Evolutionary conservation across 2,888 invertebrate species (phyloP).

Genomic region (Spodoptera picta): DNA sequence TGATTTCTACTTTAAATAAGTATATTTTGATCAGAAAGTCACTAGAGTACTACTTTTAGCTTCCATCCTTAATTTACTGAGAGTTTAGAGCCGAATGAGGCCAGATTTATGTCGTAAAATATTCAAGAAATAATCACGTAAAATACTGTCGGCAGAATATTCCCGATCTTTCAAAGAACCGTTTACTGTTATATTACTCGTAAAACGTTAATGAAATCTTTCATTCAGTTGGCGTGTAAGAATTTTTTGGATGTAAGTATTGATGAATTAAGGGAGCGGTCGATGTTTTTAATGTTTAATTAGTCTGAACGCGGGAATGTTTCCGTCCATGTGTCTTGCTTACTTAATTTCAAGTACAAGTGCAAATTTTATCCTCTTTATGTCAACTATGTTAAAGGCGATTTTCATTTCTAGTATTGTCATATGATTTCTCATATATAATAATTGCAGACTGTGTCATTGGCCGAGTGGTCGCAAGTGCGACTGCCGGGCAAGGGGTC

Average conservation of each 20-base stretch:
- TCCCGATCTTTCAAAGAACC: slow-evolving; percentile 28
- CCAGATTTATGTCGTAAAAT: no score
- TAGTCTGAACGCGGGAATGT: slow-evolving; percentile 12
- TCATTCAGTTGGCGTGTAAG: slow-evolving; percentile 36
- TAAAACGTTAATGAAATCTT: slow-evolving; percentile 41
- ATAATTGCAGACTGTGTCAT: no score
- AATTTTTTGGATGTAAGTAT: slow-evolving; percentile 13
- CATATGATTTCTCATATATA: slow-evolving; percentile 4
- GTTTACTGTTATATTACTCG: slow-evolving; percentile 29
- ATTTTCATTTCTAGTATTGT: no score
- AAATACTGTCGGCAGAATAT: slow-evolving; percentile 7
- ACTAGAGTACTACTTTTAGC: no score
- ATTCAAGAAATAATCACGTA: no score
- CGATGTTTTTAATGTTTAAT: slow-evolving; percentile 30
- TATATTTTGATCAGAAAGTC: no score
- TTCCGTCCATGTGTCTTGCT: slow-evolving; percentile 8
- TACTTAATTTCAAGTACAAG: slow-evolving; percentile 1
- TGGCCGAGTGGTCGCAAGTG: no score
- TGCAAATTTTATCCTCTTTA: slow-evolving; percentile 3
- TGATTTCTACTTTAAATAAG: no score
- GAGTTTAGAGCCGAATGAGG: no score
- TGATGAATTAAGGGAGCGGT: slow-evolving; percentile 32
- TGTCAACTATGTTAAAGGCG: no score
- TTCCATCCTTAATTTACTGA: no score
- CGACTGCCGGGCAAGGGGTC: no score